Evolutionary conservation across 64 coral and sea anemone genomes (phyloP).

Genomic region (Trachythela sp.): DNA sequence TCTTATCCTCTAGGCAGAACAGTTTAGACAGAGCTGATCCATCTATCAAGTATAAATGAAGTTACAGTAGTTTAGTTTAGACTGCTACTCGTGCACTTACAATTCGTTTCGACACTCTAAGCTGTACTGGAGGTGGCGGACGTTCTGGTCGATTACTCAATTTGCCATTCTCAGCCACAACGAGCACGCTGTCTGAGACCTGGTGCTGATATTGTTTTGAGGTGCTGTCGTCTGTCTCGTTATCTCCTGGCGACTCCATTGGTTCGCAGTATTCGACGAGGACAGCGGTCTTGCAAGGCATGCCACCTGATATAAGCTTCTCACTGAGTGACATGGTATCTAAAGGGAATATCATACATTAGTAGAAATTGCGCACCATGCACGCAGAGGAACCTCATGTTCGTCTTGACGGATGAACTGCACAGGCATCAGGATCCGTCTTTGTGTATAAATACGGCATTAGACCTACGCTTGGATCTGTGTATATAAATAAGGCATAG

Average conservation of each 20-base stretch:
- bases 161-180: not conserved
- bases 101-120: not conserved
- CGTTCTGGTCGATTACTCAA: not conserved
- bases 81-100: not conserved
- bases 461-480: too few relatives aligned
- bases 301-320: not conserved
- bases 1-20: too few relatives aligned
- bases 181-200: not conserved
- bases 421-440: too few relatives aligned
- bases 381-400: too few relatives aligned
- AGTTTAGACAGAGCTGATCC: too few relatives aligned
- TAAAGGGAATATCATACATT: too few relatives aligned
- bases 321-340: not conserved
- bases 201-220: not conserved
- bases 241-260: not conserved
- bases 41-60: too few relatives aligned
- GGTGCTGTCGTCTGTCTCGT: not conserved
- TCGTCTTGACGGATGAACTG: too few relatives aligned
- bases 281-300: not conserved
- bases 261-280: not conserved
- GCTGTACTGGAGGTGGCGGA: not conserved
- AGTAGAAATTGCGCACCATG: too few relatives aligned
- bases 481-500: too few relatives aligned
- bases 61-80: too few relatives aligned
- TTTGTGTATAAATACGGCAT: too few relatives aligned